Evolutionary conservation across 1,140 invertebrate species (phyloP).

Genomic region (Hesperophylax magnus): DNA sequence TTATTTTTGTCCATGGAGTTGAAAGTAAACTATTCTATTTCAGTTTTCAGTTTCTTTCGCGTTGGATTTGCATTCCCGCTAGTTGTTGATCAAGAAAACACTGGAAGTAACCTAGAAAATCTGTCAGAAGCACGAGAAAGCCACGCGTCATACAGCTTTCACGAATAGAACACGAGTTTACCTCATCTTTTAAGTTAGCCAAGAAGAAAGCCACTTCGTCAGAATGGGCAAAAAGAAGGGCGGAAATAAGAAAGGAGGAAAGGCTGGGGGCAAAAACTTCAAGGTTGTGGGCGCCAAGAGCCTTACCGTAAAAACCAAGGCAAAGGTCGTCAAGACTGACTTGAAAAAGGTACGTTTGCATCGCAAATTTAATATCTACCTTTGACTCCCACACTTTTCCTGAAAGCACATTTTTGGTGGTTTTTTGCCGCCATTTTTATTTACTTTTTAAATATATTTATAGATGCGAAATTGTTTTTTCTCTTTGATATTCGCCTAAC

Average conservation of each 20-base stretch:
- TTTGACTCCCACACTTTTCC: too few species aligned
- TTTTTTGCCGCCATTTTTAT: neutral
- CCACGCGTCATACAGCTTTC: neutral
- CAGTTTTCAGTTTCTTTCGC: conserved; percentile 3
- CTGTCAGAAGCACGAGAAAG: conserved; percentile 44
- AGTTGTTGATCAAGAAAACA: neutral
- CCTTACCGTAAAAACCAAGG: conserved; percentile 53
- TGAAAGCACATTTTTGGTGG: too few species aligned
- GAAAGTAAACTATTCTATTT: neutral
- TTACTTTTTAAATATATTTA: neutral
- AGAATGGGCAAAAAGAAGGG: conserved; percentile 55
- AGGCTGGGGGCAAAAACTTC: conserved; percentile 52
- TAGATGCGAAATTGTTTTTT: neutral
- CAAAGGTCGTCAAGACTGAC: conserved; percentile 50
- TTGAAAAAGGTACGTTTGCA: conserved; percentile 51
- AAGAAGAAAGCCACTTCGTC: neutral
- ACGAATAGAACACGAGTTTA: neutral
- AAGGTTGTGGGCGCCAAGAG: conserved; percentile 55
- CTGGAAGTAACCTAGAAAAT: conserved; percentile 43
- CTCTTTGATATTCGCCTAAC: too few species aligned
- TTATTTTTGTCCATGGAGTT: neutral
- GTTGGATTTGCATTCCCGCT: neutral
- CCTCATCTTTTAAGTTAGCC: neutral
- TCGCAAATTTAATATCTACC: too few species aligned
- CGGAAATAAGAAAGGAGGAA: conserved; percentile 44